These are phyloP conservation scores for Zoanthus gigantus DNA, from an alignment of 92 coral and sea anemone species.

Conservation along the genomic window DNA sequence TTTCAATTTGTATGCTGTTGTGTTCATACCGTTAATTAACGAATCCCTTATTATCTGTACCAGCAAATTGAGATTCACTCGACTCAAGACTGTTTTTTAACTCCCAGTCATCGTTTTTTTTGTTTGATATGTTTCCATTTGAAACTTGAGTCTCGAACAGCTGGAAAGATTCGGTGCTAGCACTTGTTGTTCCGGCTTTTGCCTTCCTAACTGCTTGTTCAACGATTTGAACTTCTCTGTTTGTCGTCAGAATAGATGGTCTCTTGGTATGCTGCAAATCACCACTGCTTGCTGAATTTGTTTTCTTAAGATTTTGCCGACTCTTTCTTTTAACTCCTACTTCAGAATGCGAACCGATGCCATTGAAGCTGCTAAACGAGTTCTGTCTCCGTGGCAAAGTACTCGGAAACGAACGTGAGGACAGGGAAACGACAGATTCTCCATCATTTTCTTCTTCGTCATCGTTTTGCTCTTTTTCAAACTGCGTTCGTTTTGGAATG, in stretches of 20 bases:
- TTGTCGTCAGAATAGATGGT: neutral
- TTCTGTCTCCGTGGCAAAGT: constrained; percentile 26
- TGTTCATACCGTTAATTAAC: neutral
- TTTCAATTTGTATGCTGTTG: no score
- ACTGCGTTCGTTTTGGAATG: constrained; percentile 61
- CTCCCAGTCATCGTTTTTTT: neutral
- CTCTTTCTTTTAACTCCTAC: neutral
- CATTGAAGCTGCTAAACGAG: neutral
- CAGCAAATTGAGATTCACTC: neutral
- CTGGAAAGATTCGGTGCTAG: neutral
- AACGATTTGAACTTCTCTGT: neutral
- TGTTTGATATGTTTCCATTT: neutral
- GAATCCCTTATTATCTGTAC: neutral
- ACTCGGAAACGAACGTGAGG: constrained; percentile 37
- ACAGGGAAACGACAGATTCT: constrained; percentile 45
- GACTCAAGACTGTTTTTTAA: neutral
- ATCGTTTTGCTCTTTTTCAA: constrained; percentile 47
- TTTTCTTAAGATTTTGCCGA: constrained; percentile 16
- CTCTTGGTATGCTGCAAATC: constrained; percentile 5
- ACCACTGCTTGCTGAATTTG: neutral
- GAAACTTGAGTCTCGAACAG: neutral
- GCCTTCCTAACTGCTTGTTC: neutral
- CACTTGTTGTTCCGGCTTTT: neutral
- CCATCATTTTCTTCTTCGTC: constrained; percentile 60
- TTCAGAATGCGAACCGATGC: constrained; percentile 25